A percentile compares a stretch with the other conserved stretches of the same genome.
Evolutionary conservation across 2,113 vertebrate species (phyloP).

Genomic region (Chaetura pelagica): DNA sequence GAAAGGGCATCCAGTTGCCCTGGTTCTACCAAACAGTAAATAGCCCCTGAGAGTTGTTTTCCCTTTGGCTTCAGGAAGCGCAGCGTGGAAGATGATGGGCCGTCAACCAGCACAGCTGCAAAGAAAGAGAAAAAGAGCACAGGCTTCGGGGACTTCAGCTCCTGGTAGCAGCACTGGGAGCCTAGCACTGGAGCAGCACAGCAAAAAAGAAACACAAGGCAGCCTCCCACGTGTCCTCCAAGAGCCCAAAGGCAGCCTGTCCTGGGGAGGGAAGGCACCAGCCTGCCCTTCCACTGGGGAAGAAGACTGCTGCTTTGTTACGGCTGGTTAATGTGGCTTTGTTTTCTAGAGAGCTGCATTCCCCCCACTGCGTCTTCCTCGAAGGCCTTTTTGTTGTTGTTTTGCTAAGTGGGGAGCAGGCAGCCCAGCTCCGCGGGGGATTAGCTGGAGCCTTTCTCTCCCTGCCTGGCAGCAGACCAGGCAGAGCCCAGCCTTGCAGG

Average conservation of each 20-base stretch:
- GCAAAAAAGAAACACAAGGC: background rate
- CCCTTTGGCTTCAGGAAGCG: slow-evolving; percentile 84
- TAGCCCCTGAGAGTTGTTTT: background rate
- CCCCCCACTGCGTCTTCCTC: slow-evolving; percentile 33
- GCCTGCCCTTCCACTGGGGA: background rate
- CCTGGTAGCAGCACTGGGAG: slow-evolving; percentile 82
- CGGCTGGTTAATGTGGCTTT: slow-evolving; percentile 62
- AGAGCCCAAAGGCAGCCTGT: background rate
- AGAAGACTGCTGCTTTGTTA: slow-evolving; percentile 50
- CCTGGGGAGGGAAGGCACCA: slow-evolving; percentile 23
- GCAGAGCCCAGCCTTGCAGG: slow-evolving; percentile 6
- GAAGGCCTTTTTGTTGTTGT: slow-evolving; percentile 45
- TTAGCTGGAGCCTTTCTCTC: background rate
- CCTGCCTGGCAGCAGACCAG: slow-evolving; percentile 3
- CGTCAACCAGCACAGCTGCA: slow-evolving; percentile 83
- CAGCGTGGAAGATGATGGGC: slow-evolving; percentile 72
- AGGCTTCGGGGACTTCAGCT: slow-evolving; percentile 93
- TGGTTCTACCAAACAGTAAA: background rate
- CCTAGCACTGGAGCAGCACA: slow-evolving; percentile 12
- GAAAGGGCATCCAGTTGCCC: background rate
- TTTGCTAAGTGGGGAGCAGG: background rate
- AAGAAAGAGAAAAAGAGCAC: slow-evolving; percentile 87
- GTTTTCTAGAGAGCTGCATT: slow-evolving; percentile 43
- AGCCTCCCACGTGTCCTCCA: background rate
- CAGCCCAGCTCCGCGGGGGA: background rate